These are phyloP conservation scores for Drosophila cracens DNA, from an alignment of 2,888 invertebrate genomes.

Conservation along the genomic window DNA sequence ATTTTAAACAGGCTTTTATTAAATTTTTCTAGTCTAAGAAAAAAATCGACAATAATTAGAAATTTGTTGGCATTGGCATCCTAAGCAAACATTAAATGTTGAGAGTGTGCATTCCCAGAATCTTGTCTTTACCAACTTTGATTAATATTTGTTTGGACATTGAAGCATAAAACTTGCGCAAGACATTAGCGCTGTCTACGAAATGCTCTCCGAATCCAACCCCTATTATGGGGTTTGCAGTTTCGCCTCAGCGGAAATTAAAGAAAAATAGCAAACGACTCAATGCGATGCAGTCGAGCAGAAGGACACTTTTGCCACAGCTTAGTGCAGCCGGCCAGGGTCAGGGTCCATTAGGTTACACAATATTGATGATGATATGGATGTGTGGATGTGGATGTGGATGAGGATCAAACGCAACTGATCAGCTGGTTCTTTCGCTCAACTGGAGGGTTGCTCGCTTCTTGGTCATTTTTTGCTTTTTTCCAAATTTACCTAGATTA, in stretches of 20 bases:
- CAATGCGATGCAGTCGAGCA: constrained; percentile 62
- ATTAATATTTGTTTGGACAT: constrained; percentile 78
- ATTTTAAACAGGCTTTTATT: background rate
- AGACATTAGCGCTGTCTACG: constrained; percentile 2
- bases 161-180: constrained; percentile 56
- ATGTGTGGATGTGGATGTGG: constrained; percentile 55
- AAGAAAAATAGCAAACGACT: constrained; percentile 57
- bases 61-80: constrained; percentile 7
- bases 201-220: constrained; percentile 34
- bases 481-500: constrained; percentile 39
- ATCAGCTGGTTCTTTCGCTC: constrained; percentile 60
- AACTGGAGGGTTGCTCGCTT: constrained; percentile 50
- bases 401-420: constrained; percentile 20
- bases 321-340: constrained; percentile 75
- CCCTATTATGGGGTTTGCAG: constrained; percentile 54
- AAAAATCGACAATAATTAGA: background rate
- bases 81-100: constrained; percentile 53
- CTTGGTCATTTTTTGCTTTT: constrained; percentile 8
- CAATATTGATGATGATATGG: constrained; percentile 73
- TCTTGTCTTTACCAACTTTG: constrained; percentile 51
- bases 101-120: constrained; percentile 6
- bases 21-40: background rate
- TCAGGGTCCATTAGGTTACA: constrained; percentile 84
- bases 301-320: constrained; percentile 79
- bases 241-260: constrained; percentile 54